Evolutionary conservation across 2,888 invertebrate genomes (phyloP).

Genomic region (Lottia scabra): DNA sequence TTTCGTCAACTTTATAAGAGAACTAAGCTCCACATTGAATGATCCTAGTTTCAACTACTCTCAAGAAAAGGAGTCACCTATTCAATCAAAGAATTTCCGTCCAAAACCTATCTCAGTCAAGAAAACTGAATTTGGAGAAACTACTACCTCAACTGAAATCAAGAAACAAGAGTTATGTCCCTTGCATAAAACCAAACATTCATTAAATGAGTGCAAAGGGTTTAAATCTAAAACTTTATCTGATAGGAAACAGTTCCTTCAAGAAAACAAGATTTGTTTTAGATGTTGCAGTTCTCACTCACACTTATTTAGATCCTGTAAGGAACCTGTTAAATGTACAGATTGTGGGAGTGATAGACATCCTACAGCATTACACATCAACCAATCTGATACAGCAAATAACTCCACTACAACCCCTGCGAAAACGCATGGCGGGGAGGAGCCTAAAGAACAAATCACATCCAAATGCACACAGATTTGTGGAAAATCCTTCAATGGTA

Average conservation of each 20-base stretch:
- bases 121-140: no score
- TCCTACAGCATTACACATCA: conserved; percentile 1
- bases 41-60: no score
- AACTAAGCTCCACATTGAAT: no score
- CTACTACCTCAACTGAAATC: background rate
- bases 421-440: background rate
- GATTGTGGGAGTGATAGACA: background rate
- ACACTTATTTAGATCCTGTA: background rate
- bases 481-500: background rate
- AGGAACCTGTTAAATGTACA: background rate
- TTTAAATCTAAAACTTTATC: background rate
- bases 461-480: background rate
- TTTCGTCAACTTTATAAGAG: no score
- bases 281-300: background rate
- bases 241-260: background rate
- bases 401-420: background rate
- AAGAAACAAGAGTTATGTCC: background rate
- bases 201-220: background rate
- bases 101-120: no score
- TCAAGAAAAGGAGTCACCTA: no score
- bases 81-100: no score
- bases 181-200: background rate
- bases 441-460: background rate
- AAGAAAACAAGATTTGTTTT: background rate
- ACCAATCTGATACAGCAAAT: background rate